Evolutionary conservation across 2,797 vertebrate species (phyloP).

Genomic region (Pipistrellus pipistrellus): DNA sequence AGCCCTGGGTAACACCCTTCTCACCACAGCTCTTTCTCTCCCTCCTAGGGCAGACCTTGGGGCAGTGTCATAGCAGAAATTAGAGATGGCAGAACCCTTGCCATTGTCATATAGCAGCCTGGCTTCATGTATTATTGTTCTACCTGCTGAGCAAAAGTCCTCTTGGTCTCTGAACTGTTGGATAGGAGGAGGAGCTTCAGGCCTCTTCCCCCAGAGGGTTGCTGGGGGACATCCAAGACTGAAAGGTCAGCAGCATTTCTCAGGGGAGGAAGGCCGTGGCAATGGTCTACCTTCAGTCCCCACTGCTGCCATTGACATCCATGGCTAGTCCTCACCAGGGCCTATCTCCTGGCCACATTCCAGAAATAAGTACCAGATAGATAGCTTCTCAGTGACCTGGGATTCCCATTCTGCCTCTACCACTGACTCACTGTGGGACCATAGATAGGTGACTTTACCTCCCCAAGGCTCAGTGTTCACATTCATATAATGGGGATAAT

Average conservation of each 20-base stretch:
- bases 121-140: not conserved
- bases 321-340: not conserved
- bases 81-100: not conserved
- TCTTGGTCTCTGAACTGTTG: constrained; percentile 19
- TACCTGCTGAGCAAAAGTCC: not conserved
- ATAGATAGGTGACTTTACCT: not conserved
- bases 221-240: not conserved
- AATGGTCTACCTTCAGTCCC: not conserved
- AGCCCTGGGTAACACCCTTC: not conserved
- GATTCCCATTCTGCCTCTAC: not conserved
- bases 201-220: not conserved
- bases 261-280: constrained; percentile 8
- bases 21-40: not conserved
- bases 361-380: not conserved
- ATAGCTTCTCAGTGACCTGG: not conserved
- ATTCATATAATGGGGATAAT: not conserved
- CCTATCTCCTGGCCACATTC: not conserved
- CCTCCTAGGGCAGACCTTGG: not conserved
- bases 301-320: not conserved
- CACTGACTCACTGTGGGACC: not conserved
- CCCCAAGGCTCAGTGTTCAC: not conserved
- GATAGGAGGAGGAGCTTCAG: not conserved
- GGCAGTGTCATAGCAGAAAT: constrained; percentile 1
- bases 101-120: not conserved
- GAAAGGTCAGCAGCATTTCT: not conserved